These are phyloP conservation scores for Sminthopsis crassicaudata DNA, from an alignment of 2,113 vertebrate genomes.

Conservation along the genomic window DNA sequence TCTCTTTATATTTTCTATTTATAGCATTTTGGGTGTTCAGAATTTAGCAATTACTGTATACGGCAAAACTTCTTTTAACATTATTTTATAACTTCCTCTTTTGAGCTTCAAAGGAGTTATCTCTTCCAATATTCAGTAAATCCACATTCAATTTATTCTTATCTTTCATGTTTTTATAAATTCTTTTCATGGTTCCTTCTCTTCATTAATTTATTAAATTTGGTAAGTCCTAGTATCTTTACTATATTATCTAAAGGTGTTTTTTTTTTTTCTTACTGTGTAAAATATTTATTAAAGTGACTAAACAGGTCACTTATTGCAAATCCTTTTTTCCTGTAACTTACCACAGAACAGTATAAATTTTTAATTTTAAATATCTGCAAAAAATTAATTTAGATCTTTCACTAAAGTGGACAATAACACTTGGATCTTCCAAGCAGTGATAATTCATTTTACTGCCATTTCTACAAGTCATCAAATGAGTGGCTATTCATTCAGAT, in stretches of 20 bases:
- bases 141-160: neutral
- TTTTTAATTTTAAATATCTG: slow-evolving; percentile 12
- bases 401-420: neutral
- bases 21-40: neutral
- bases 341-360: slow-evolving; percentile 1
- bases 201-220: slow-evolving; percentile 10
- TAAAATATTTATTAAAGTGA: slow-evolving; percentile 47
- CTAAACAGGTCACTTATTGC: neutral
- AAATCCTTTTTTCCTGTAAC: slow-evolving; percentile 35
- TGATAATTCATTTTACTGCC: slow-evolving; percentile 24
- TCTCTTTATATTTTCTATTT: slow-evolving; percentile 2
- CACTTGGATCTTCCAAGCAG: slow-evolving; percentile 10
- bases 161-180: slow-evolving; percentile 35
- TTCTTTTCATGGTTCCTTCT: slow-evolving; percentile 30
- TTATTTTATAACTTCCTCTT: slow-evolving; percentile 40
- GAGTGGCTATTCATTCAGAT: slow-evolving; percentile 31
- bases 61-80: slow-evolving; percentile 23
- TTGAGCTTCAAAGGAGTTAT: neutral
- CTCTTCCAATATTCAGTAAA: slow-evolving; percentile 37
- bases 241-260: neutral
- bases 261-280: neutral
- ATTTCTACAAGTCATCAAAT: slow-evolving; percentile 15
- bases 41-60: slow-evolving; percentile 16
- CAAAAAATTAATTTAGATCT: slow-evolving; percentile 43
- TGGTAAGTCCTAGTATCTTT: slow-evolving; percentile 32